A percentile compares a stretch with the other conserved stretches of the same genome.
These are phyloP conservation scores for Sceliomorpha sp. DNA, from an alignment of 2,888 invertebrate genomes.

Conservation along the genomic window DNA sequence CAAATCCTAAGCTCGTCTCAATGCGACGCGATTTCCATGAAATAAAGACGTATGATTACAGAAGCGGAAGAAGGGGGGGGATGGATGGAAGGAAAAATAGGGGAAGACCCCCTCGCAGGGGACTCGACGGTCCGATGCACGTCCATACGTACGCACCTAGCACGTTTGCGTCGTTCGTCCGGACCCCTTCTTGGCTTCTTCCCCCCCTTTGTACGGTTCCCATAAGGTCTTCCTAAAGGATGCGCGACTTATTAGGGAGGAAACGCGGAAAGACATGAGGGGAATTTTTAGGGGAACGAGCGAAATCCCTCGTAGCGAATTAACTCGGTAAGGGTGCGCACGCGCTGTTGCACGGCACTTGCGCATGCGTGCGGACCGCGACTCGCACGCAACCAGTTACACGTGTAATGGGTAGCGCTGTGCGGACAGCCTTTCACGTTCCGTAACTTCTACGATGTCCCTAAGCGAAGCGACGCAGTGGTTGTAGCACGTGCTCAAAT, in stretches of 20 bases:
- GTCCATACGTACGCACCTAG: slow-evolving; percentile 13
- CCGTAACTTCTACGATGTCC: slow-evolving; percentile 34
- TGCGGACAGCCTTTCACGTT: slow-evolving; percentile 32
- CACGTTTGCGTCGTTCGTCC: slow-evolving; percentile 36
- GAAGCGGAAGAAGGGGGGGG: not conserved
- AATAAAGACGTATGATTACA: slow-evolving; percentile 30
- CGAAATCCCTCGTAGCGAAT: slow-evolving; percentile 42
- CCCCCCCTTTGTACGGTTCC: slow-evolving; percentile 26
- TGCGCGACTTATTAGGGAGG: slow-evolving; percentile 37
- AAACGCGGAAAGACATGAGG: no score
- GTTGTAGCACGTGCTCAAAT: slow-evolving; percentile 78
- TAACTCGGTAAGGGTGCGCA: slow-evolving; percentile 48
- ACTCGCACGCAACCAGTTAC: slow-evolving; percentile 2
- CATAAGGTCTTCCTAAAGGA: slow-evolving; percentile 19
- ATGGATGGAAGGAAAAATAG: no score
- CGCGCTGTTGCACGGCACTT: slow-evolving; percentile 34
- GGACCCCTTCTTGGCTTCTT: slow-evolving; percentile 13
- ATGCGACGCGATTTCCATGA: slow-evolving; percentile 25
- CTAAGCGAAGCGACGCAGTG: slow-evolving; percentile 57
- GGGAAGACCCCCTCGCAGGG: no score
- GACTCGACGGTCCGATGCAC: slow-evolving; percentile 36
- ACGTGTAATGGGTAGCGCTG: slow-evolving; percentile 8
- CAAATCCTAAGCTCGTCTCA: no score
- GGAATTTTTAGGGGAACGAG: no score
- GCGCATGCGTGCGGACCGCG: slow-evolving; percentile 12